Base-by-base conservation (phyloP, 2,113 vertebrate species). In the Gasterosteus aculeatus region DNA sequence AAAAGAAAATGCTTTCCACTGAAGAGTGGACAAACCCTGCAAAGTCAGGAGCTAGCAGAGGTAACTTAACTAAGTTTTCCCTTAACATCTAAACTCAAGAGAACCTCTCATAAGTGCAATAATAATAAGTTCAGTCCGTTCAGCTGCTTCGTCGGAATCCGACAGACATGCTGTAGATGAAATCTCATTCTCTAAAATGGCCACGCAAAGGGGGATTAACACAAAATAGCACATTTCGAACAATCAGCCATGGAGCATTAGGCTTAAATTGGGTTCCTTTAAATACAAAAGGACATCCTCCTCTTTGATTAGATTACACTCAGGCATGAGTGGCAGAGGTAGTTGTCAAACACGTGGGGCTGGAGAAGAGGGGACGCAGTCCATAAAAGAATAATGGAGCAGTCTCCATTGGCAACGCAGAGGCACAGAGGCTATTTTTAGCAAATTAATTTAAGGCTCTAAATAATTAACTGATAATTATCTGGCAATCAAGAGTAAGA, bases 391-490 rank as follows among this genome's bases (percentile, higher is more conserved):
- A 89, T 84, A 93, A 92, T 89, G 92, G 87, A 92, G 87, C 82
- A 14, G 85, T 93, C 87, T 92, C 91, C 88, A 85, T 35, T 85
- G 88, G 92, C 89, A 91, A 93, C 90, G 59, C 87, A 80, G 73
- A 78, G 84, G 81, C 89, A 86, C 75, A 81, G 80, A 69, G 78
- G 80, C 94, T 94, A 94, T 95, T 94, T 94, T 93, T 94, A 93
- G 94, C 88, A 91, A 93, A 94, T 94, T 94, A 92, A 94, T 94
- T 93, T 94, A 94, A 94, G 91, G 83, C 90, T 92, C 92, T 94
- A 94, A 94, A 95, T 94, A 94, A 94, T 95, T 94, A 94, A 94
- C 91, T 92, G 93, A 93, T 95, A 94, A 94, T 95, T 93, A 94
- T 94, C 93, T 94, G 92, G 92, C 93, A 94, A 95, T 94, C 94